phyloP scores from a whole-genome alignment of 2,113 vertebrate genomes.

The Eolophus roseicapilla region DNA sequence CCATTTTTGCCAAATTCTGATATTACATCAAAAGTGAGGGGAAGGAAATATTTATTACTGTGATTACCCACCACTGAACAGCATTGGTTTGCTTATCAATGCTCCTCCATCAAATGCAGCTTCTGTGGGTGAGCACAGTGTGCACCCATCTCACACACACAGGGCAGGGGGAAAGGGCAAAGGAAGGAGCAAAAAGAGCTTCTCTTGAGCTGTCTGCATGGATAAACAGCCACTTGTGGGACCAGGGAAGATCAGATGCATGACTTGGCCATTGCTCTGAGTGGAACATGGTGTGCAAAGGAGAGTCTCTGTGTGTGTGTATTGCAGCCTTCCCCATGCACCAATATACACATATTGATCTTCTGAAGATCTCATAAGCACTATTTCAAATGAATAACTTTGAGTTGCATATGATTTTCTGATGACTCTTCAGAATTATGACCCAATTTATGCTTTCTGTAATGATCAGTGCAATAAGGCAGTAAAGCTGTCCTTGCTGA shows the following conservation, averaged over 20 bases:
- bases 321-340: not conserved
- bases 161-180: not conserved
- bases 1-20: not conserved
- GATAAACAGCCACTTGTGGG: not conserved
- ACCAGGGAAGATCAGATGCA: not conserved
- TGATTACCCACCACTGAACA: not conserved
- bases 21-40: not conserved
- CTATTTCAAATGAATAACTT: slow-evolving; percentile 51
- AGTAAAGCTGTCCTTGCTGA: slow-evolving; percentile 64
- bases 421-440: slow-evolving; percentile 70
- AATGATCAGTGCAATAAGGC: slow-evolving; percentile 73
- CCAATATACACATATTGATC: not conserved
- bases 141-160: not conserved
- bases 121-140: not conserved
- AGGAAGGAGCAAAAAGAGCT: not conserved
- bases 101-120: not conserved
- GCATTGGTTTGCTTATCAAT: not conserved
- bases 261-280: accelerated
- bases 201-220: not conserved
- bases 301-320: not conserved
- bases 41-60: not conserved
- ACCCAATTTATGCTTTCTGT: slow-evolving; percentile 66
- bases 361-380: slow-evolving; percentile 46
- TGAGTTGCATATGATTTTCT: slow-evolving; percentile 42
- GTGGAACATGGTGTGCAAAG: not conserved